These are phyloP conservation scores for Drosophila helvetica DNA, from an alignment of 2,888 invertebrate genomes.

Conservation along the genomic window DNA sequence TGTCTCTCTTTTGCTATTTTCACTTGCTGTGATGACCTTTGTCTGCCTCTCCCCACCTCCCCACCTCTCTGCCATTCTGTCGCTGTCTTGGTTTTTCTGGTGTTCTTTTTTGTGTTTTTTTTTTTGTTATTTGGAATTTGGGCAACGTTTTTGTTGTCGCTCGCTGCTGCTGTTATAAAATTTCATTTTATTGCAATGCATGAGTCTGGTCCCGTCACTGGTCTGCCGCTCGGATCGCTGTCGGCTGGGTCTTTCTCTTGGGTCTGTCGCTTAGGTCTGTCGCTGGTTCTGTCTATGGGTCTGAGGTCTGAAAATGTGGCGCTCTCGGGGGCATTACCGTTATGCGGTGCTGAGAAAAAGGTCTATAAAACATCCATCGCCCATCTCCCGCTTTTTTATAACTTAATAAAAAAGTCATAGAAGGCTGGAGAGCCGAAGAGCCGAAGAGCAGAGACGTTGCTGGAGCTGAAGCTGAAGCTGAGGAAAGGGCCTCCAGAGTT, in stretches of 20 bases:
- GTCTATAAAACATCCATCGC: constrained; percentile 42
- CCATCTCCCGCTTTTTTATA: constrained; percentile 63
- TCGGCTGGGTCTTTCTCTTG: constrained; percentile 6
- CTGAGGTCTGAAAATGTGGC: constrained; percentile 56
- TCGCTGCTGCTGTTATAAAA: constrained; percentile 59
- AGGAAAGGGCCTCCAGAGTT: constrained; percentile 46
- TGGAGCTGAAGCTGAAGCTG: constrained; percentile 30
- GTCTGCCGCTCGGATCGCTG: not conserved
- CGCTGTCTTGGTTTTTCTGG: constrained; percentile 20
- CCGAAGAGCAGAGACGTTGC: constrained; percentile 33
- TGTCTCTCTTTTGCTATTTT: constrained; percentile 61
- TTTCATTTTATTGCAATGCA: constrained; percentile 74
- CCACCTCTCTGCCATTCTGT: constrained; percentile 22
- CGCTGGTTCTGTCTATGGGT: constrained; percentile 27
- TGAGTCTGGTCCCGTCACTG: constrained; percentile 34
- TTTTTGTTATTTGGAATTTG: constrained; percentile 31
- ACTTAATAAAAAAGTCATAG: constrained; percentile 62
- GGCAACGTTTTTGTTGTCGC: constrained; percentile 40
- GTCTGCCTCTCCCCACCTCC: constrained; percentile 18
- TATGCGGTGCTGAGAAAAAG: constrained; percentile 47
- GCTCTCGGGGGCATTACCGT: constrained; percentile 60
- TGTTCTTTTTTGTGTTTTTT: constrained; percentile 27
- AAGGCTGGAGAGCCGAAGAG: constrained; percentile 23
- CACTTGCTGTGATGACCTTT: constrained; percentile 73
- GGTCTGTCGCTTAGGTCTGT: constrained; percentile 8